Base-by-base conservation (phyloP, 2,888 invertebrate species). In the Leucania comma region DNA sequence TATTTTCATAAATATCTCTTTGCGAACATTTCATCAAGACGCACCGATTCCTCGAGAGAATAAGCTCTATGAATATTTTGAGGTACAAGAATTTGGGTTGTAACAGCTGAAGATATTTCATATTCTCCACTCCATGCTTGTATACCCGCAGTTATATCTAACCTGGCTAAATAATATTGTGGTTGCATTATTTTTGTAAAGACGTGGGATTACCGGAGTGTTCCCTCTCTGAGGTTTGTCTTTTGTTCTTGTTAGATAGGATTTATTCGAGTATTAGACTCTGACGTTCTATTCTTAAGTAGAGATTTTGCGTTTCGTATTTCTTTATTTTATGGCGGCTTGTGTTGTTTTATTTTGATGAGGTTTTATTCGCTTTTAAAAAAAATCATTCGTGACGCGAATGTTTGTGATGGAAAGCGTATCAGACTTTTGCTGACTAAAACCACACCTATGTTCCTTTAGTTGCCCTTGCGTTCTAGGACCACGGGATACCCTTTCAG, bases 61-160 rank as follows among this genome's bases (percentile, higher is more conserved):
- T 90, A 88, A 87, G 85, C 86, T 87, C 90, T 91, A 93, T 93
- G 93, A 93, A 94, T 94, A 93, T 92, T 91, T 87, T 93, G 88
- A 88, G 89, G 85, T 89, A 90, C 87, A 90, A 86, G 86, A 91
- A 91, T 92, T 90, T 90, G 83, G 89, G 87, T 85, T 87, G 84
- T 87, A 87, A 88, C 86, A 84, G 83, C 84, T 80, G 81, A 85
- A 88, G 84, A 89, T 87, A 85, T 89, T 90, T 87, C 80, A 78
- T 84, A 83, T 85, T 86, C 80, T 81, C 78, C 67, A 76, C 77
- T 62, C 70, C 72, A 80, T 83, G 85, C 73, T 71, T 75, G 67
- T 73, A 72, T 68, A 78, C 71, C 79, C 76, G 73, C 78, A 78
- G 82, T 78, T 81, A 67, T 63, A 81, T 85, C 67, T 84, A 86